Base-by-base conservation (phyloP, 1,140 invertebrate genomes). In the Platyscapa corneri region DNA sequence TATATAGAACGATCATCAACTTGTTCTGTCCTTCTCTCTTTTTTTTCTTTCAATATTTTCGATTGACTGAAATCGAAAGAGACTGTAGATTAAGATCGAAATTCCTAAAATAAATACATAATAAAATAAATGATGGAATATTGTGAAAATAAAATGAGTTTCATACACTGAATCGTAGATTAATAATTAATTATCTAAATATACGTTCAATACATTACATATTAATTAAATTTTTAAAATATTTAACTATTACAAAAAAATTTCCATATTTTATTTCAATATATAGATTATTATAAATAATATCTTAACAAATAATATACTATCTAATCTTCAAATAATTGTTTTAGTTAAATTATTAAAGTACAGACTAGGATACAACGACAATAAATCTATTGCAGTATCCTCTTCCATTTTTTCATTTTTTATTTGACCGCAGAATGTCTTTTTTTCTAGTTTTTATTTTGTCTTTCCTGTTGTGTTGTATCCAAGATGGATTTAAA, bases 401-500 rank as follows among this genome's bases (percentile, higher is more conserved):
- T 42, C n/a, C 27, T 80, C 12, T 46, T n/a, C 10, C 72, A 32
- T 60, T 37, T 56, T 72, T 20, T 30, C n/a, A 67, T 80, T 80
- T 8, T 18, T 77, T 49, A 37, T 39, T 56, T 77, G 42, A 70
- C 83, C 53, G 76, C 83, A 77, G 56, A 5, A 27, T 27, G 53
- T 74, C 46, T 34, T 76, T 84, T 81, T 65, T 74, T 86, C 86
- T 87, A 79, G 85, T 86, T 87, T 86, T 88, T 74, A 81, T 86
- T 89, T 88, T 83, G 83, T 39, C 56, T 87, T 65, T 83, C 27
- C 0, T 64, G 37, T 49, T 39, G 46, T 34, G 32, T 7, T 53
- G 27, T 16, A 49, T 3, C 10, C 60, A 65, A 70, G 74, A 34
- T 78, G 56, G 12, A 10, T 70, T 64, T 42, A 30, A 60, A 0